These are phyloP conservation scores for Leiothrix lutea DNA, from an alignment of 2,113 vertebrate genomes.

Conservation along the genomic window DNA sequence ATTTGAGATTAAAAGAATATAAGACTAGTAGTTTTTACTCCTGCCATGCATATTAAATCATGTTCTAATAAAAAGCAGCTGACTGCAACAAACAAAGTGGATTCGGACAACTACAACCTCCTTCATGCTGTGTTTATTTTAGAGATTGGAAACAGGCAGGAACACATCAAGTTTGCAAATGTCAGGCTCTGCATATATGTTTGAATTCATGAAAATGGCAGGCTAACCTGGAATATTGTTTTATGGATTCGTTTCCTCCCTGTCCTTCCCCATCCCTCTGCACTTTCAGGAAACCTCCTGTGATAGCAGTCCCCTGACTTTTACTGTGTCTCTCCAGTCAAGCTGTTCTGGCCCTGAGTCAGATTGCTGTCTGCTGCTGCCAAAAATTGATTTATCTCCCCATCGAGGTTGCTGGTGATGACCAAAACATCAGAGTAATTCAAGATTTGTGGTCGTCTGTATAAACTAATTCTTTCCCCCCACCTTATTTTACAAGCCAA, in stretches of 20 bases:
- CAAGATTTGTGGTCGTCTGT: not conserved
- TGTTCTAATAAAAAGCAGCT: constrained; percentile 33
- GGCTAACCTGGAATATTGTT: not conserved
- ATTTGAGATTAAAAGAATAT: constrained; percentile 56
- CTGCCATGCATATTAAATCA: constrained; percentile 40
- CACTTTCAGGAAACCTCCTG: constrained; percentile 40
- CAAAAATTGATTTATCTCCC: constrained; percentile 50
- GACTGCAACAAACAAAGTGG: constrained; percentile 29
- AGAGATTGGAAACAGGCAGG: not conserved
- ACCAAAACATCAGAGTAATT: constrained; percentile 55
- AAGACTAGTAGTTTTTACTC: constrained; percentile 49
- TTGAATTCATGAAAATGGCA: not conserved
- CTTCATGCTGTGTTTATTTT: not conserved
- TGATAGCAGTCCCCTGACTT: constrained; percentile 10
- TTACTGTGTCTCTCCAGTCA: not conserved
- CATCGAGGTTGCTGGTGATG: not conserved
- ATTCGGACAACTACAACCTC: not conserved
- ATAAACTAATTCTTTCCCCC: not conserved
- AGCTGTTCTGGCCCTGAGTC: constrained; percentile 14
- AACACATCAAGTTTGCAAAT: not conserved
- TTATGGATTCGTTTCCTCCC: constrained; percentile 13
- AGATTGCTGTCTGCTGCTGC: constrained; percentile 42
- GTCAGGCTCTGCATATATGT: not conserved
- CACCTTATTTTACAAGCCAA: not conserved
- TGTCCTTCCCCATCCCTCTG: not conserved